phyloP scores from a whole-genome alignment of 2,797 vertebrate genomes.

The Ceryle rudis region DNA sequence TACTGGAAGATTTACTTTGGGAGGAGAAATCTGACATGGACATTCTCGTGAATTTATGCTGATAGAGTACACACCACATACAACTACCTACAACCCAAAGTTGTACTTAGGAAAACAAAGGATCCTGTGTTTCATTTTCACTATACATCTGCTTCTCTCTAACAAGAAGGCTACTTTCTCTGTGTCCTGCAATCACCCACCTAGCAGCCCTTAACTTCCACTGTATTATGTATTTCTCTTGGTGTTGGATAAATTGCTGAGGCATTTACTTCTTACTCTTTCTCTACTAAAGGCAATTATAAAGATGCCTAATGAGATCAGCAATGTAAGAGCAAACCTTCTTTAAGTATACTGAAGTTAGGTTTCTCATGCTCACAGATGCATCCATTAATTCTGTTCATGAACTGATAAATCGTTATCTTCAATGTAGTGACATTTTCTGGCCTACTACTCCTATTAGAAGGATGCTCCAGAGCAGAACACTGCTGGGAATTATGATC shows the following conservation, averaged over 20 bases:
- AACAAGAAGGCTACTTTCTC: neutral
- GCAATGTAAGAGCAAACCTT: neutral
- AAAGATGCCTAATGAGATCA: neutral
- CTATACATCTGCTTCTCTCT: neutral
- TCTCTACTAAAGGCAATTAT: neutral
- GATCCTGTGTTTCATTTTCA: neutral
- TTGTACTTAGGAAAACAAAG: neutral
- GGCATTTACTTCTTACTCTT: neutral
- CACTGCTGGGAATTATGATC: neutral
- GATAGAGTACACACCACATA: neutral
- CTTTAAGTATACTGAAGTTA: neutral
- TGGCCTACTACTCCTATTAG: neutral
- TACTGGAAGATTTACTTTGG: neutral
- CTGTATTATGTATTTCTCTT: neutral
- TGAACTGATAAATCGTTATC: slow-evolving; percentile 9
- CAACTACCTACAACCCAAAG: neutral
- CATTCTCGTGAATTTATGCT: neutral
- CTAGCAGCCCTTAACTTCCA: neutral
- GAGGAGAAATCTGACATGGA: neutral
- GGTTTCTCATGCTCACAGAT: neutral
- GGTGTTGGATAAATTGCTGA: neutral
- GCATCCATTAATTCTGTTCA: neutral
- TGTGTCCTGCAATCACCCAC: neutral
- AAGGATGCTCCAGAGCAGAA: neutral
- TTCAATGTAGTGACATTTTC: neutral